Conservation (phyloP, 30 jellyfish, hydroid and myxozoan species). For the Turritopsis dohrnii region DNA sequence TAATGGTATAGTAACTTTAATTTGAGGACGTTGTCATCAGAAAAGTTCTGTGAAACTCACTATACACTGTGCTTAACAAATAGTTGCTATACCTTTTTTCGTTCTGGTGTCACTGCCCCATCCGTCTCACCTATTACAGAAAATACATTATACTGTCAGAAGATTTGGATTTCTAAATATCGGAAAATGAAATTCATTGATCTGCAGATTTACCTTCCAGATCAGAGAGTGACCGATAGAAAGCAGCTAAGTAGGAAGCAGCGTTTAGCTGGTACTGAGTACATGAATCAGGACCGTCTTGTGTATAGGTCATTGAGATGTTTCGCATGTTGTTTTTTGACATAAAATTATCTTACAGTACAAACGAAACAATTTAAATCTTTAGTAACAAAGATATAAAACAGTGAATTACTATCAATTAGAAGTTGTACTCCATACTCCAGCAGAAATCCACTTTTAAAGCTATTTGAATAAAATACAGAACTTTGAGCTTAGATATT, state of each 20-base stretch:
- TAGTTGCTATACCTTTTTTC: background rate
- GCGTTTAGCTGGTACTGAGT: background rate
- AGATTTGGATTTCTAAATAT: background rate
- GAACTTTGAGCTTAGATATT: background rate
- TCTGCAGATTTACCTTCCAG: constrained; percentile 4
- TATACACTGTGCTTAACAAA: background rate
- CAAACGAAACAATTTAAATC: background rate
- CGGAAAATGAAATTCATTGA: background rate
- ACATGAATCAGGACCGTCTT: no score
- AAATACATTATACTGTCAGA: background rate
- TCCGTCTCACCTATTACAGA: background rate
- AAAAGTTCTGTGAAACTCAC: background rate
- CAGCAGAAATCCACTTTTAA: no score
- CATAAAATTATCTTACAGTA: background rate
- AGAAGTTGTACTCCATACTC: no score
- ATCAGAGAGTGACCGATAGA: constrained; percentile 8
- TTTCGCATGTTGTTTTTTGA: background rate
- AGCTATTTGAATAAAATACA: no score
- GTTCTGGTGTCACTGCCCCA: background rate
- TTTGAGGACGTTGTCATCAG: no score
- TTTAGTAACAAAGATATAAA: background rate
- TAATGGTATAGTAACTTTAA: no score
- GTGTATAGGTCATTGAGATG: background rate
- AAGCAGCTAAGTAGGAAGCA: constrained; percentile 2
- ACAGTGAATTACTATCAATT: no score